Conservation (phyloP, 2,113 vertebrate genomes). For the Myrmecobius fasciatus region DNA sequence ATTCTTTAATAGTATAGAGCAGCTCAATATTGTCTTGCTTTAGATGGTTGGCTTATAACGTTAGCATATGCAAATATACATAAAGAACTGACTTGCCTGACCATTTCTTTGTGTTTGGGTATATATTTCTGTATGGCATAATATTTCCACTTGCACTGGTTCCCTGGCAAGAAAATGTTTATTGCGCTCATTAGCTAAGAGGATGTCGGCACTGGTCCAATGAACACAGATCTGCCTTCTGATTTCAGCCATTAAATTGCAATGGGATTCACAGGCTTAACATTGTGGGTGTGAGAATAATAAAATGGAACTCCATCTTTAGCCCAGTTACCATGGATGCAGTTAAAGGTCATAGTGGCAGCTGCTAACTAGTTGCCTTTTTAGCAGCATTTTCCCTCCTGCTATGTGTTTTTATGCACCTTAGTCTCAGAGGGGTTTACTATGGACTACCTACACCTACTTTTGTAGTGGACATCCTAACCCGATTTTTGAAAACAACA, state of each 20-base stretch:
- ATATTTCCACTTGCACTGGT: conserved; percentile 93
- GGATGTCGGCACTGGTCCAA: conserved; percentile 96
- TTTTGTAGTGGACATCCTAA: conserved; percentile 57
- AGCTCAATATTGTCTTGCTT: conserved; percentile 65
- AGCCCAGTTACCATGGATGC: conserved; percentile 92
- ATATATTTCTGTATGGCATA: conserved; percentile 91
- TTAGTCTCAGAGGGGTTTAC: conserved; percentile 74
- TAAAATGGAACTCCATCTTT: conserved; percentile 93
- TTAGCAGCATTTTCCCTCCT: conserved; percentile 85
- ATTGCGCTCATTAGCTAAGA: conserved; percentile 98
- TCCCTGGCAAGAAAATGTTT: conserved; percentile 97
- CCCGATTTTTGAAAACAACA: conserved; percentile 61
- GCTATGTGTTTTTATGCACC: conserved; percentile 79
- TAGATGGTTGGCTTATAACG: conserved; percentile 68
- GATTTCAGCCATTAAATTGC: conserved; percentile 91
- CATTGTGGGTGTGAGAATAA: conserved; percentile 92
- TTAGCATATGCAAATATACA: conserved; percentile 77
- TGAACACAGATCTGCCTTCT: conserved; percentile 93
- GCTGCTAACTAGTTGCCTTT: conserved; percentile 93
- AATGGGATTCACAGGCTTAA: conserved; percentile 89
- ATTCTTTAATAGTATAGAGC: conserved; percentile 63
- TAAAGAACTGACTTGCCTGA: conserved; percentile 80
- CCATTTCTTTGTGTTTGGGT: conserved; percentile 90
- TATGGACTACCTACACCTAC: conserved; percentile 73
- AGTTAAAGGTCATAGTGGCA: conserved; percentile 94